These are phyloP conservation scores for Oligia latruncula DNA, from an alignment of 2,888 invertebrate species.

Conservation along the genomic window DNA sequence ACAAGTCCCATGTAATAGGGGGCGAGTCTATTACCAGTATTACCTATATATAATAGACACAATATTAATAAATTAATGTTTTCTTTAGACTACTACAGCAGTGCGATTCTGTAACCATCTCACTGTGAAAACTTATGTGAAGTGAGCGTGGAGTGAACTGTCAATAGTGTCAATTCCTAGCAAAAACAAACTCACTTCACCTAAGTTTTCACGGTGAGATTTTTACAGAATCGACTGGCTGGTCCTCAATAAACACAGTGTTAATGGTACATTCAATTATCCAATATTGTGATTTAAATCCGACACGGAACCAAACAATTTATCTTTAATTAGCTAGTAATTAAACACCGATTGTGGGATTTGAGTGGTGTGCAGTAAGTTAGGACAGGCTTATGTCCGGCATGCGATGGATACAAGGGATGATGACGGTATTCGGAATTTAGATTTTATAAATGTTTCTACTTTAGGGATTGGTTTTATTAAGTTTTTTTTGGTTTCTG, in stretches of 20 bases:
- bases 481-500: background rate
- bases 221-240: too few species aligned
- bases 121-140: too few species aligned
- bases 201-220: too few species aligned
- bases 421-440: background rate
- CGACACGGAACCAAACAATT: constrained; percentile 12
- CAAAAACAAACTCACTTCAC: too few species aligned
- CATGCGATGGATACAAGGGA: background rate
- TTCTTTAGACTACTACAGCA: background rate
- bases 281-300: constrained; percentile 9
- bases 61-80: background rate
- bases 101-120: too few species aligned
- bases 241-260: constrained; percentile 9
- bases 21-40: background rate
- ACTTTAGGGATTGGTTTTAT: background rate
- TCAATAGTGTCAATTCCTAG: too few species aligned
- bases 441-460: background rate
- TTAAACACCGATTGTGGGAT: constrained; percentile 34
- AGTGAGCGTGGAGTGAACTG: too few species aligned
- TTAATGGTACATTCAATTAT: constrained; percentile 4
- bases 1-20: background rate
- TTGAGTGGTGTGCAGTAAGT: constrained; percentile 15
- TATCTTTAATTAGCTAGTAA: constrained; percentile 48
- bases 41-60: background rate
- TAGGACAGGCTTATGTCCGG: constrained; percentile 22